phyloP scores from a whole-genome alignment of 2,888 invertebrate genomes.

The Dendrolimus pini region DNA sequence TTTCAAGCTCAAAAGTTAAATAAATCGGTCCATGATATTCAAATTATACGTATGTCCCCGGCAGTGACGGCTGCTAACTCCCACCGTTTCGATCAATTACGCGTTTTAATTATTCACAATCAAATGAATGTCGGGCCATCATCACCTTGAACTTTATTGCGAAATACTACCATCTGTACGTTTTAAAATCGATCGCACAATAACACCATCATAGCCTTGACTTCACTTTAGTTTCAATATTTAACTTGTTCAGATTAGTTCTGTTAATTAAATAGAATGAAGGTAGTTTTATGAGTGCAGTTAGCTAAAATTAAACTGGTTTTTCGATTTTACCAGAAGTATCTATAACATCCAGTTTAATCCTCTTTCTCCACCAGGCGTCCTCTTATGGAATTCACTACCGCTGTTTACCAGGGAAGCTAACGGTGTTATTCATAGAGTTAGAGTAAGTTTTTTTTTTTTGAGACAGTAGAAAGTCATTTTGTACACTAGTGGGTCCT shows the following conservation, averaged over 20 bases:
- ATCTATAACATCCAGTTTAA: background rate
- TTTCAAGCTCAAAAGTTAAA: too few species aligned
- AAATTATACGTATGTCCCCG: background rate
- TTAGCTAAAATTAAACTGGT: too few species aligned
- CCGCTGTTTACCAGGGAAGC: too few species aligned
- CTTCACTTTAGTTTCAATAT: background rate
- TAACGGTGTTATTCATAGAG: too few species aligned
- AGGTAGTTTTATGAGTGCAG: too few species aligned
- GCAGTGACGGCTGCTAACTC: slow-evolving; percentile 35
- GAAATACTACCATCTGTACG: slow-evolving; percentile 13
- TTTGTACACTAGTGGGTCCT: too few species aligned
- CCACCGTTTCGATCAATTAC: slow-evolving; percentile 48
- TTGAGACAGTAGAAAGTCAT: too few species aligned
- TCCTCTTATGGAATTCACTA: background rate
- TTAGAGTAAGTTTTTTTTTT: too few species aligned
- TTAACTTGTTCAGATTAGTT: background rate
- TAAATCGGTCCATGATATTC: background rate
- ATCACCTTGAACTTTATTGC: slow-evolving; percentile 49
- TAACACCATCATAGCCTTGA: background rate
- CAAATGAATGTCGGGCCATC: slow-evolving; percentile 24
- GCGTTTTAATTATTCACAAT: slow-evolving; percentile 46
- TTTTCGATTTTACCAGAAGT: too few species aligned
- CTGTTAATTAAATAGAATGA: too few species aligned
- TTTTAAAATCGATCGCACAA: background rate
- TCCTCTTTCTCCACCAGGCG: background rate